Evolutionary conservation across 2,797 vertebrate genomes (phyloP), one percentile per base, ranked within the genome.

Genomic region (Sebastes taczanowskii): DNA sequence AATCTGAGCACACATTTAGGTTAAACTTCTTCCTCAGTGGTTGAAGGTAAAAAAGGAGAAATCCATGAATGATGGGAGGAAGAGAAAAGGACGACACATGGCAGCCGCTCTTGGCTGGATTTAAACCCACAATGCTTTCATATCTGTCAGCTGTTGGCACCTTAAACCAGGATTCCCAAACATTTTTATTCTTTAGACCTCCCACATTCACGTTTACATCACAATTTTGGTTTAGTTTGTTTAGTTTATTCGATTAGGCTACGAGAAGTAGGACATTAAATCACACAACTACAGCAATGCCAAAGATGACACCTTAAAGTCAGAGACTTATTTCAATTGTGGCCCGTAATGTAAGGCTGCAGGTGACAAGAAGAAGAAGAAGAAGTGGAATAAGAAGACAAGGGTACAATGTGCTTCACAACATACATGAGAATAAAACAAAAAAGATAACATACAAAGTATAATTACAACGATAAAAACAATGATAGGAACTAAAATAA

Each of bases 161-260:
- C 30, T 59, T 60, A 49, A 56, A 78, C 14, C 27, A 38, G 60
- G 83, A 81, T 62, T 74, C 22, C 60, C 59, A 80, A 53, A 72
- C 32, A 70, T 73, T 77, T 70, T 25, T 32, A 77, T 61, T 16
- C 67, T 58, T 65, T 23, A 42, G 71, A 65, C 73, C 78, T 7
- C 77, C 35, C 59, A 74, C 42, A 56, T 59, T 22, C 42, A 53
- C 25, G 46, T 27, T 3, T 1, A 53, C 9, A 5, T 16, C n/a
- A 35, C 9, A 58, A 3, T 20, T 25, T 32, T 46, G 4, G 6
- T 77, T 38, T 42, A 2, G 7, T 29, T 23, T 25, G 6, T 77
- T 53, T 42, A 2, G 5, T 29, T 20, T 25, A 56, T 32, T 79
- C 38, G 6, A 32, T 32, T 49, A 18, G 16, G 46, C 18, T 11